Percentiles rank a stretch among this genome's conserved stretches.
These are phyloP conservation scores for Entomobrya proxima DNA, from an alignment of 2,888 invertebrate genomes.

Conservation along the genomic window DNA sequence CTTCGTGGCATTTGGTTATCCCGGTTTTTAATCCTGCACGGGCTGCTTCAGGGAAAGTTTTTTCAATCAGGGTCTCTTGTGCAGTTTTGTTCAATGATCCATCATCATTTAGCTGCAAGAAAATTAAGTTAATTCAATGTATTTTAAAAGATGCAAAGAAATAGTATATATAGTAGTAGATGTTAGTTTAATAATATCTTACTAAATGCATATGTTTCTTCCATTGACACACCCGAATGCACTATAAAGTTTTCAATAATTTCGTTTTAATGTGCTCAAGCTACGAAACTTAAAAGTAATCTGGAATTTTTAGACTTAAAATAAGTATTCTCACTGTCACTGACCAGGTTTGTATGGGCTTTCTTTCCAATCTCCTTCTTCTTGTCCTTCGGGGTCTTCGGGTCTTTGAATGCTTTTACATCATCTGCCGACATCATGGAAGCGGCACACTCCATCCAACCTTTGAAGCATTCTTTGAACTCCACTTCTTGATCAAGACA, in stretches of 20 bases:
- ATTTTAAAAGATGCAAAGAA: no score
- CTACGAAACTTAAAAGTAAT: no score
- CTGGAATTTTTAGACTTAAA: no score
- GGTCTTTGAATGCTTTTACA: background rate
- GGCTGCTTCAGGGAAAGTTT: constrained; percentile 37
- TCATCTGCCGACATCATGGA: constrained; percentile 13
- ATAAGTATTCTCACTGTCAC: background rate
- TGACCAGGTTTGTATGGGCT: constrained; percentile 42
- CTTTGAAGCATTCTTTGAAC: background rate
- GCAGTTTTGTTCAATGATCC: constrained; percentile 31
- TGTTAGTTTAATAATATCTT: background rate
- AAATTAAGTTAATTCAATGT: no score
- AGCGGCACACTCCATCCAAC: constrained; percentile 36
- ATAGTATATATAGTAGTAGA: no score
- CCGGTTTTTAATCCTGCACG: constrained; percentile 27
- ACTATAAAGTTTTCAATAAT: constrained; percentile 9
- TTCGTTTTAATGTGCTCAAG: background rate
- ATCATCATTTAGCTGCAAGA: constrained; percentile 21
- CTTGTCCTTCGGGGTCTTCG: background rate
- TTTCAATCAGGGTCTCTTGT: background rate
- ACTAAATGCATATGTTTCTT: constrained; percentile 38
- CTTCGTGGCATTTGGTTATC: constrained; percentile 18
- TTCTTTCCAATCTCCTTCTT: constrained; percentile 48
- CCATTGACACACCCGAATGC: constrained; percentile 52
- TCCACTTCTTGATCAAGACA: constrained; percentile 36